Conservation (phyloP, 2,888 invertebrate species). For the Trichacis sp. region DNA sequence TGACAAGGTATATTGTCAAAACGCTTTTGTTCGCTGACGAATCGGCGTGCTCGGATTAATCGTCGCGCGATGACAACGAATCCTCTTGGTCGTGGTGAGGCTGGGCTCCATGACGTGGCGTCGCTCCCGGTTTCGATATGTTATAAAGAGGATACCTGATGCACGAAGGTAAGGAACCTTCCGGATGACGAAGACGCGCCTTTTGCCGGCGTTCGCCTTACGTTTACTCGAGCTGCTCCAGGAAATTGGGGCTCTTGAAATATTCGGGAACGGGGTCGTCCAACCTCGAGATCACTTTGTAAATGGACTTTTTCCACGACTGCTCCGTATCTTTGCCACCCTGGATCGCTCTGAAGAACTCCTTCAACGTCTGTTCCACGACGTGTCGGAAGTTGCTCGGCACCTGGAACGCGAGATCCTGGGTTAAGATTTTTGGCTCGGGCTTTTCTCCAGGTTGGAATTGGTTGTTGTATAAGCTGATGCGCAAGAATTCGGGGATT, state of each 20-base stretch:
- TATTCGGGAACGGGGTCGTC: slow-evolving; percentile 99
- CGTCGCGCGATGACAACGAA: slow-evolving; percentile 39
- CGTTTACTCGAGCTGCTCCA: slow-evolving; percentile 98
- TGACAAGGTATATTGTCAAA: slow-evolving; percentile 24
- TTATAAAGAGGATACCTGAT: slow-evolving; percentile 66
- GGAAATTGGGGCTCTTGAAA: slow-evolving; percentile 99
- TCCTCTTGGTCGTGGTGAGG: slow-evolving; percentile 25
- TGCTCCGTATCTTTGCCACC: slow-evolving; percentile 97
- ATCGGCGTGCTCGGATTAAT: slow-evolving; percentile 35
- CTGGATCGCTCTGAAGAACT: slow-evolving; percentile 99
- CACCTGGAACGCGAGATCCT: too few relatives aligned
- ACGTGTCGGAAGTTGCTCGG: slow-evolving; percentile 97
- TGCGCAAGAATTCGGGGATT: too few relatives aligned
- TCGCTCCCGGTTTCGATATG: slow-evolving; percentile 61
- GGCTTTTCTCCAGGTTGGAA: background rate
- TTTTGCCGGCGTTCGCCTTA: too few relatives aligned
- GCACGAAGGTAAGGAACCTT: slow-evolving; percentile 56
- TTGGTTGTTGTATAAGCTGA: too few relatives aligned
- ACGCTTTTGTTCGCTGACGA: slow-evolving; percentile 33
- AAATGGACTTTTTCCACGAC: slow-evolving; percentile 99
- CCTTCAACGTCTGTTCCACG: slow-evolving; percentile 96
- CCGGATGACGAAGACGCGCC: slow-evolving; percentile 48
- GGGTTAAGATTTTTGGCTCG: too few relatives aligned
- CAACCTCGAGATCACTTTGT: slow-evolving; percentile 98
- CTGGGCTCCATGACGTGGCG: slow-evolving; percentile 34